phyloP scores from a whole-genome alignment of 1,140 invertebrate genomes.

The Drosophila watanabei region DNA sequence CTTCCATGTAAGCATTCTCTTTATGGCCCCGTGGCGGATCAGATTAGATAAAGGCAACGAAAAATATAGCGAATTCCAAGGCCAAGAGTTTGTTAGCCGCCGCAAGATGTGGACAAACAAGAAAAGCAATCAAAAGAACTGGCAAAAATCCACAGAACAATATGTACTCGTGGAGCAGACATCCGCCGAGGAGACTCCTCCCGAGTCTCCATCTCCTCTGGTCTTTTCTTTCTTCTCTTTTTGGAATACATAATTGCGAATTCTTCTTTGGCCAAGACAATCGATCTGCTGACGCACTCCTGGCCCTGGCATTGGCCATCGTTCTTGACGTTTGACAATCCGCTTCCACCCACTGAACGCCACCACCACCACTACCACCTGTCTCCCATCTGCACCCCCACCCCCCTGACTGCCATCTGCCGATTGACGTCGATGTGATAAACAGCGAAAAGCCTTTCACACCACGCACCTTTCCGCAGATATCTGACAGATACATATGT shows the following conservation, averaged over 20 bases:
- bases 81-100: constrained; percentile 68
- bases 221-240: not conserved
- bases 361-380: constrained; percentile 5
- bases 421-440: constrained; percentile 51
- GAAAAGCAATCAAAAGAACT: constrained; percentile 31
- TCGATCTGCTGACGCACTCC: constrained; percentile 62
- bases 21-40: constrained; percentile 23
- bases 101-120: constrained; percentile 61
- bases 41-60: constrained; percentile 67
- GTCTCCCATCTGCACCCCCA: constrained; percentile 6
- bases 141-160: constrained; percentile 20
- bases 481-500: constrained; percentile 34
- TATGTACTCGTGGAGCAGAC: constrained; percentile 7
- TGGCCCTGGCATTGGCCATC: constrained; percentile 57
- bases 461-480: constrained; percentile 33
- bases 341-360: constrained; percentile 18
- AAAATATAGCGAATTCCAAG: constrained; percentile 42
- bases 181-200: constrained; percentile 7
- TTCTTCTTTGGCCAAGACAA: constrained; percentile 51
- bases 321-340: constrained; percentile 36
- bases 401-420: constrained; percentile 23
- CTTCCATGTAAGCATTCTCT: constrained; percentile 29
- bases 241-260: constrained; percentile 59
- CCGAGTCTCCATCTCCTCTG: not conserved
- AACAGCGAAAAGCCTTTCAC: constrained; percentile 46